phyloP scores from a whole-genome alignment of 2,797 vertebrate species.

The Crax fasciolata region DNA sequence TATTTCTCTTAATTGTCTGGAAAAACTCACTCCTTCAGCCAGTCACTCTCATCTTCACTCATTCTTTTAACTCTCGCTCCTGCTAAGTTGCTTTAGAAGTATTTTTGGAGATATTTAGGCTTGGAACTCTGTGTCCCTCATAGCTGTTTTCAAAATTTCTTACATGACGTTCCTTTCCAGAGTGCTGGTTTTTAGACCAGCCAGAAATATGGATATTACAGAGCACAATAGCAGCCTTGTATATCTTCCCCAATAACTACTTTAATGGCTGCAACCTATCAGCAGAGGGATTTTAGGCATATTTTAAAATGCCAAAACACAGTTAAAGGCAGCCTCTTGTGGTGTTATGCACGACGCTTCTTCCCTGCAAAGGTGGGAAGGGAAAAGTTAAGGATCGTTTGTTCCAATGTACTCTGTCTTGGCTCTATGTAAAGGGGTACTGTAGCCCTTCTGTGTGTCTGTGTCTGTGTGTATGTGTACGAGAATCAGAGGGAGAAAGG shows the following conservation, averaged over 20 bases:
- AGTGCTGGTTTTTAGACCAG: background rate
- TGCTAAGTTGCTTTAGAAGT: conserved; percentile 37
- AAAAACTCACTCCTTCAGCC: conserved; percentile 36
- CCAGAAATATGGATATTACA: conserved; percentile 18
- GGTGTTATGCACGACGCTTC: background rate
- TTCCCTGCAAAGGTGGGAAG: background rate
- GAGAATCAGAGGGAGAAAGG: background rate
- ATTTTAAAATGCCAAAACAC: conserved; percentile 2
- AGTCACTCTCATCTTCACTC: conserved; percentile 26
- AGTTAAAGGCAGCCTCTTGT: conserved; percentile 10
- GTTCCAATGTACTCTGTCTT: background rate
- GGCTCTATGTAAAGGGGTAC: background rate
- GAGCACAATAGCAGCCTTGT: conserved; percentile 59
- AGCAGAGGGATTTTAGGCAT: background rate
- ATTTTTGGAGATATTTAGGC: conserved; percentile 49
- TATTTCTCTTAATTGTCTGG: conserved; percentile 41
- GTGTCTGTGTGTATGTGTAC: accelerated
- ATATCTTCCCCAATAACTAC: background rate
- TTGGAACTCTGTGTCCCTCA: conserved; percentile 43
- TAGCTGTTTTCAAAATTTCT: conserved; percentile 46
- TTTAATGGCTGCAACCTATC: conserved; percentile 23
- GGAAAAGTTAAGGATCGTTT: background rate
- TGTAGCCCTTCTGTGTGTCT: background rate
- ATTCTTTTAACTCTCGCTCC: conserved; percentile 46
- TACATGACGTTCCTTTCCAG: conserved; percentile 40